Base-by-base conservation (phyloP, 1,140 invertebrate genomes). In the Anastrepha ludens region DNA sequence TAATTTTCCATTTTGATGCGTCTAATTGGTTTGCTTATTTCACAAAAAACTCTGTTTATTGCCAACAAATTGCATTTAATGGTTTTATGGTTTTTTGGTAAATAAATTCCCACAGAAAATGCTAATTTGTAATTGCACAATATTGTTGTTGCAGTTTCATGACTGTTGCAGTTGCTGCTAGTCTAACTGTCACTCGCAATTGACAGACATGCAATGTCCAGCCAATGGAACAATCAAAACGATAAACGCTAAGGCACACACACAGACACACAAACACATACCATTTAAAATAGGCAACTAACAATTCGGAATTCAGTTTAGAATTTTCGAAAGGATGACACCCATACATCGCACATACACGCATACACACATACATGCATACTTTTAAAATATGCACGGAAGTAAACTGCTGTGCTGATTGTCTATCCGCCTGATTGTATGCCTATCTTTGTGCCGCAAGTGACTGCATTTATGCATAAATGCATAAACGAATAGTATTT, bases 1-100 rank as follows among this genome's bases (percentile, higher is more conserved):
- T n/a, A 81, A 81, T 81, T 81, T 81, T 81, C 74, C 74, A 81
- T 55, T 81, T 81, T 81, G 55, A 81, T 81, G 74, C 74, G 74
- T 81, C 44, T 81, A 81, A 81, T 81, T 81, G 74, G 47, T 81
- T 81, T 81, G 47, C 55, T 81, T 81, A 81, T 81, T 81, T 81
- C 44, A 20, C 9, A 81, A 81, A 55, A 55, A 55, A 29, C 55
- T 55, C 74, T 20, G 47, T 81, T 81, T 81, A 81, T 81, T 55
- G 74, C 74, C 74, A 81, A 50, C 74, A 81, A 81, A 58, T 81
- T 81, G 74, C 47, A 7, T 13, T 9, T 81, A 81, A 81, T 78
- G 74, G 74, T 55, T 81, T 81, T 55, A 81, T 55, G 74, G 74
- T 55, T 81, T 81, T 50, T 81, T 81, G 74, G 47, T 81, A 81